These are phyloP conservation scores for Xylota segnis DNA, from an alignment of 2,888 invertebrate species.

Conservation along the genomic window DNA sequence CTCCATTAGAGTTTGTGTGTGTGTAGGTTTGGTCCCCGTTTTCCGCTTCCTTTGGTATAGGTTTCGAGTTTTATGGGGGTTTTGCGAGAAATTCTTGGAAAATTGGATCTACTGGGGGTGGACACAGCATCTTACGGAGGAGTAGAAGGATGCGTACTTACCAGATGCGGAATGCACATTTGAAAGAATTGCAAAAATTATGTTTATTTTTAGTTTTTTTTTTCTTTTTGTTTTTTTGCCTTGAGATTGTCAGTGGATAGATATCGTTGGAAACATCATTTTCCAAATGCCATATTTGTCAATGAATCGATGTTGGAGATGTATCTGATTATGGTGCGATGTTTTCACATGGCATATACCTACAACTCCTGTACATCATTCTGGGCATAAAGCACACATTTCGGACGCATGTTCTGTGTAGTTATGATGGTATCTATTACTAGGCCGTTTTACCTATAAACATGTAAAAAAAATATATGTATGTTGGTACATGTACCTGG, in stretches of 20 bases:
- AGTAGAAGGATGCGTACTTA: not conserved
- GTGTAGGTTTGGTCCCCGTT: slow-evolving; percentile 63
- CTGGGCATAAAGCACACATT: slow-evolving; percentile 57
- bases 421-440: slow-evolving; percentile 31
- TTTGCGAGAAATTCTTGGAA: slow-evolving; percentile 71
- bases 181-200: slow-evolving; percentile 60
- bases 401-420: slow-evolving; percentile 63
- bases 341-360: slow-evolving; percentile 20
- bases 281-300: slow-evolving; percentile 75
- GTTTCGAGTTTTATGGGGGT: slow-evolving; percentile 43
- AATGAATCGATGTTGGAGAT: slow-evolving; percentile 72
- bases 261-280: slow-evolving; percentile 67
- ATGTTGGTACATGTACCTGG: slow-evolving; percentile 38
- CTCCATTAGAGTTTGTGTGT: slow-evolving; percentile 65
- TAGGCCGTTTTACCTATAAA: slow-evolving; percentile 29
- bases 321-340: slow-evolving; percentile 48
- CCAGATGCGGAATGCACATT: slow-evolving; percentile 37
- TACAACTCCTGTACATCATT: slow-evolving; percentile 4
- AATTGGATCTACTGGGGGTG: slow-evolving; percentile 69
- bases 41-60: slow-evolving; percentile 57
- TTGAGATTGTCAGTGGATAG: slow-evolving; percentile 61
- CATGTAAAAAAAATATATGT: slow-evolving; percentile 18
- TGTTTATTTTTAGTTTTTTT: not conserved
- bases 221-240: slow-evolving; percentile 53
- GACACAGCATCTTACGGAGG: slow-evolving; percentile 43